Percentiles rank a stretch among this genome's conserved stretches.
Evolutionary conservation across 2,797 vertebrate species (phyloP).

Genomic region (Cebuella pygmaea): DNA sequence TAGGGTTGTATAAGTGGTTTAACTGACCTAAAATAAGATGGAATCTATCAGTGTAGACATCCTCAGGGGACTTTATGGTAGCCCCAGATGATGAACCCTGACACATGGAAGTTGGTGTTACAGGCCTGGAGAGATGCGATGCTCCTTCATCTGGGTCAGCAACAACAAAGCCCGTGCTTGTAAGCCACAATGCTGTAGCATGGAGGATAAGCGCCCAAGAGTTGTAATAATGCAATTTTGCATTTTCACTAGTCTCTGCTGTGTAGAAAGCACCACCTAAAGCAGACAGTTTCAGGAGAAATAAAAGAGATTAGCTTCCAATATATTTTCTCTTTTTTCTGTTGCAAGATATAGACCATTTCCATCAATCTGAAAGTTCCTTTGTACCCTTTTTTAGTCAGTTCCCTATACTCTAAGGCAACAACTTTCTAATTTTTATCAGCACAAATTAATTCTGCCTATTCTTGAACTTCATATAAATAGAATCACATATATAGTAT

Average conservation of each 20-base stretch:
- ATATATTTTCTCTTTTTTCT: neutral
- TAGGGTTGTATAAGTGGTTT: neutral
- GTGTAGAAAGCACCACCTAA: constrained; percentile 95
- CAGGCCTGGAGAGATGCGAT: constrained; percentile 92
- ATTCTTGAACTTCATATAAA: neutral
- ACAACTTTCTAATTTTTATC: neutral
- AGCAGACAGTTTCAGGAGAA: constrained; percentile 45
- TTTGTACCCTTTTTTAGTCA: neutral
- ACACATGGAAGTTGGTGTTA: constrained; percentile 96
- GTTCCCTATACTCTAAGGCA: neutral
- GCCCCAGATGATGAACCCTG: constrained; percentile 86
- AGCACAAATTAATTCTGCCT: neutral
- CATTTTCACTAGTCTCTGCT: constrained; percentile 90
- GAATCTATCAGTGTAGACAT: constrained; percentile 92
- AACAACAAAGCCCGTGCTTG: constrained; percentile 90
- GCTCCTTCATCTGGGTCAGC: constrained; percentile 90
- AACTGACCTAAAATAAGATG: constrained; percentile 93
- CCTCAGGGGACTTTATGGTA: constrained; percentile 91
- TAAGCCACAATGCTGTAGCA: constrained; percentile 94
- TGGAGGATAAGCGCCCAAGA: constrained; percentile 95
- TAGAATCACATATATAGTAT: neutral
- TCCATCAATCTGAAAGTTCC: neutral
- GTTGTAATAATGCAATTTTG: constrained; percentile 90
- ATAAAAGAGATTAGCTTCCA: neutral
- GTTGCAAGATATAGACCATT: neutral